Evolutionary conservation across 2,888 invertebrate genomes (phyloP).

Genomic region (Brenthis hecate): DNA sequence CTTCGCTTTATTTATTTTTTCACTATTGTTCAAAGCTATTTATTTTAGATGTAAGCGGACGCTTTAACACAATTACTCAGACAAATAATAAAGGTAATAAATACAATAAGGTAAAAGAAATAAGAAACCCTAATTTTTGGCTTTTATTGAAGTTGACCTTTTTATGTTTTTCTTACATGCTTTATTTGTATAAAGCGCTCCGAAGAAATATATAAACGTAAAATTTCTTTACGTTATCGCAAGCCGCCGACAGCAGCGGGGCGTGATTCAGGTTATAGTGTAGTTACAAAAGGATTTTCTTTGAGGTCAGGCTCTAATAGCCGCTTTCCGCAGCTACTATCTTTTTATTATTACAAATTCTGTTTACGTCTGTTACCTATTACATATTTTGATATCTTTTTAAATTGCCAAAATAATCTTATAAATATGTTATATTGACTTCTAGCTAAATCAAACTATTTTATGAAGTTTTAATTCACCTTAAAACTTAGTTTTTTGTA

Average conservation of each 20-base stretch:
- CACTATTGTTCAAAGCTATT: too few species aligned
- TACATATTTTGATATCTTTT: not conserved
- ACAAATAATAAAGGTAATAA: too few species aligned
- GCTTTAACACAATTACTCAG: too few species aligned
- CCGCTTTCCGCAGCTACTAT: slow-evolving; percentile 15
- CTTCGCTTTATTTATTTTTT: not conserved
- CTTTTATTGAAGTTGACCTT: not conserved
- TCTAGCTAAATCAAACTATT: too few species aligned
- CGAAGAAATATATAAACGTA: slow-evolving; percentile 12
- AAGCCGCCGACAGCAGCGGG: slow-evolving; percentile 6
- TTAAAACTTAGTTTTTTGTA: too few species aligned
- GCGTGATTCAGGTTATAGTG: not conserved
- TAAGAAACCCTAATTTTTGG: slow-evolving; percentile 4
- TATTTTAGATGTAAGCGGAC: too few species aligned
- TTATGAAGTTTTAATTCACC: too few species aligned
- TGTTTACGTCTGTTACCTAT: not conserved
- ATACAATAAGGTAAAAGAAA: not conserved
- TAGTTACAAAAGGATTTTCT: slow-evolving; percentile 16
- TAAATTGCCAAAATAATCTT: too few species aligned
- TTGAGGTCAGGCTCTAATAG: slow-evolving; percentile 17
- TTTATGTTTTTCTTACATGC: slow-evolving; percentile 4
- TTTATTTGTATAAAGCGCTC: slow-evolving; percentile 4
- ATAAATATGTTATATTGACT: too few species aligned
- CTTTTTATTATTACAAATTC: slow-evolving; percentile 18
- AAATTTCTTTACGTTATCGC: slow-evolving; percentile 14